Evolutionary conservation across 2,888 invertebrate genomes (phyloP).

Genomic region (Rhopalosiphum nymphaeae): DNA sequence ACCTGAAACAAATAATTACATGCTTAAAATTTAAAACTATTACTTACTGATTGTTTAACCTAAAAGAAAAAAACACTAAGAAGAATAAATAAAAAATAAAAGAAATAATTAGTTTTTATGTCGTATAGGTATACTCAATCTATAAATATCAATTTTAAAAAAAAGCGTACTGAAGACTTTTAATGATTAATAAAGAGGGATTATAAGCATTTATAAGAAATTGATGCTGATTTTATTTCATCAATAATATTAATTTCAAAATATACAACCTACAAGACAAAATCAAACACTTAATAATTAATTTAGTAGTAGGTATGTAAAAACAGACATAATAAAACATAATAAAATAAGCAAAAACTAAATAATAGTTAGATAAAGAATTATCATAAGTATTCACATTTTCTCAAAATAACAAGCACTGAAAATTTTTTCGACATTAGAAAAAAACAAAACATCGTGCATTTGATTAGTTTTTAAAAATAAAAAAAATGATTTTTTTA

Average conservation of each 20-base stretch:
- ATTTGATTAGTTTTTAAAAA: background rate
- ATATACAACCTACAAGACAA: background rate
- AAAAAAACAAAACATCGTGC: background rate
- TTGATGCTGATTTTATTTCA: background rate
- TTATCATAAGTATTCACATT: background rate
- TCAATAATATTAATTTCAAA: background rate
- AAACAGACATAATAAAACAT: background rate
- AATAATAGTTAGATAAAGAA: background rate
- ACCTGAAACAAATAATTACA: conserved; percentile 60
- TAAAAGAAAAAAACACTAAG: background rate
- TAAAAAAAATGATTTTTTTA: background rate
- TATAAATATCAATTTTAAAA: background rate
- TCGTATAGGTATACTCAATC: background rate
- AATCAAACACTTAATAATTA: background rate
- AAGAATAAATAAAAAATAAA: background rate
- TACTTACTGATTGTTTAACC: background rate
- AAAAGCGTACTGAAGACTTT: background rate
- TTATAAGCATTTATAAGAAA: background rate
- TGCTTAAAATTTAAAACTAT: conserved; percentile 43
- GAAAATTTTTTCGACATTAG: background rate
- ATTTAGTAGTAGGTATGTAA: background rate
- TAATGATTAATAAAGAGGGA: background rate
- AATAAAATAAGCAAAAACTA: background rate
- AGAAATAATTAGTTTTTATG: background rate
- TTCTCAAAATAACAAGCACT: background rate